Evolutionary conservation across 2,888 invertebrate species (phyloP).

Genomic region (Maniola hyperantus): DNA sequence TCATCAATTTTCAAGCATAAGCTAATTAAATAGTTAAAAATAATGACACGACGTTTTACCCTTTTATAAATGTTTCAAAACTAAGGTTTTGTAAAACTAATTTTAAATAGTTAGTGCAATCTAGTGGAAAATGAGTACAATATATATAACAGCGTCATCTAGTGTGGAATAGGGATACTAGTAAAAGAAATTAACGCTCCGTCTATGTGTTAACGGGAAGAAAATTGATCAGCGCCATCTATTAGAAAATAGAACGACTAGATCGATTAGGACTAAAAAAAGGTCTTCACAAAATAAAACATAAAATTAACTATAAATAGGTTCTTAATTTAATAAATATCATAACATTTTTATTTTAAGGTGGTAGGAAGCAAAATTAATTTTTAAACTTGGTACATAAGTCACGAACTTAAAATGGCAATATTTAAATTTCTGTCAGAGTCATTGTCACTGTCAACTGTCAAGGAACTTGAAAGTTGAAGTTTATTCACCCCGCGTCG

Average conservation of each 20-base stretch:
- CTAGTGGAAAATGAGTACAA: background rate
- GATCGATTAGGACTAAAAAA: background rate
- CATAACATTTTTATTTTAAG: no score
- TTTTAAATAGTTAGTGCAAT: background rate
- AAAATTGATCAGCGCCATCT: background rate
- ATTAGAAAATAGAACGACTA: background rate
- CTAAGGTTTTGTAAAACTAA: no score
- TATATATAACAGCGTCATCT: background rate
- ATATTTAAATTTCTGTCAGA: background rate
- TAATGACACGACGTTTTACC: no score
- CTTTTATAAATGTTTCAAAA: no score
- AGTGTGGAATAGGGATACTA: background rate
- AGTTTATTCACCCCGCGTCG: conserved; percentile 27
- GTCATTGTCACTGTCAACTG: background rate
- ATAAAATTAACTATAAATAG: no score
- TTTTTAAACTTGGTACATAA: no score
- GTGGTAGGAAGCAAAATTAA: no score
- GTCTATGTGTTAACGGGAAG: no score
- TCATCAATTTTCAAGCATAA: no score
- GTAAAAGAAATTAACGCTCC: background rate
- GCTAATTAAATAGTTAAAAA: no score
- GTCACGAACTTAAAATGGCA: background rate
- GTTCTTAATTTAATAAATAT: no score
- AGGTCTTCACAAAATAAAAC: no score
- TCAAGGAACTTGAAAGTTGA: conserved; percentile 10